A percentile compares a stretch with the other conserved stretches of the same genome.
phyloP scores from a whole-genome alignment of 2,113 vertebrate species.

The Aviceda subcristata region DNA sequence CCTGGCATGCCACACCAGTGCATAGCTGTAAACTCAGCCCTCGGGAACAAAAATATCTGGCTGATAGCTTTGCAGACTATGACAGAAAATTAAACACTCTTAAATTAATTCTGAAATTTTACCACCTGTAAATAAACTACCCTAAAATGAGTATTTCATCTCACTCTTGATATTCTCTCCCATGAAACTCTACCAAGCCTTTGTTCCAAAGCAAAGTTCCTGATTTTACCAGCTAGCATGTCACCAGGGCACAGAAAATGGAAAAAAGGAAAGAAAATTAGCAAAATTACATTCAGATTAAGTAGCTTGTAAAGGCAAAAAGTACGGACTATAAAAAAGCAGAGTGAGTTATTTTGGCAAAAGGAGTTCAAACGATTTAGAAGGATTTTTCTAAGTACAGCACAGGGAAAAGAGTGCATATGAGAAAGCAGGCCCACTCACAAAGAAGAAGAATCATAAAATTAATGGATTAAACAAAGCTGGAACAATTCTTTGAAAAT shows the following conservation, averaged over 20 bases:
- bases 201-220: background rate
- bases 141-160: background rate
- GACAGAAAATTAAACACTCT: background rate
- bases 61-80: background rate
- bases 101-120: background rate
- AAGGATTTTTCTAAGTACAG: slow-evolving; percentile 3
- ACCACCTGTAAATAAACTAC: background rate
- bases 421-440: background rate
- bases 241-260: background rate
- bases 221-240: background rate
- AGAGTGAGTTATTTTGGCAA: background rate
- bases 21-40: background rate
- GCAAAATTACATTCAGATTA: background rate
- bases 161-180: background rate
- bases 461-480: background rate
- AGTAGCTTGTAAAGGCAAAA: background rate
- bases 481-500: background rate
- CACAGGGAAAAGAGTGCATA: background rate
- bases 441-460: background rate
- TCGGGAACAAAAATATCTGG: background rate
- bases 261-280: background rate
- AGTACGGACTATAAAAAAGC: background rate
- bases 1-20: background rate
- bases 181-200: background rate
- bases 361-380: background rate